phyloP scores from a whole-genome alignment of 2,797 vertebrate species.

The Dermochelys coriacea region DNA sequence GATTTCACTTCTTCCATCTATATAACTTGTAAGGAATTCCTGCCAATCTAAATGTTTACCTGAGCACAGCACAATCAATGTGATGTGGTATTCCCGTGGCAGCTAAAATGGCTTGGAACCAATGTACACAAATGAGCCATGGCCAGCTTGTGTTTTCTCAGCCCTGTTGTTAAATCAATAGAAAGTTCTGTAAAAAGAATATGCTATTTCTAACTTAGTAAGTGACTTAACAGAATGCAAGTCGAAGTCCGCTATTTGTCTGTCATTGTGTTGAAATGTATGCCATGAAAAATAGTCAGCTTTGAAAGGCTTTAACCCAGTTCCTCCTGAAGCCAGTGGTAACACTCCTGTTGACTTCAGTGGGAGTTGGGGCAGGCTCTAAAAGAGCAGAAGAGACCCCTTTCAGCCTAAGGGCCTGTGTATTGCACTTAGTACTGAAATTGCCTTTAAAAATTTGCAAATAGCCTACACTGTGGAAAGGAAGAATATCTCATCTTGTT shows the following conservation, averaged over 20 bases:
- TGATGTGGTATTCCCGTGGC: slow-evolving; percentile 28
- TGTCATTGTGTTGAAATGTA: slow-evolving; percentile 7
- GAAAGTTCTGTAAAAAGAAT: slow-evolving; percentile 45
- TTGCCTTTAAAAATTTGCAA: background rate
- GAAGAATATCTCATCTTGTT: background rate
- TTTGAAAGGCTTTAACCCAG: background rate
- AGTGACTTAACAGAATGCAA: slow-evolving; percentile 59
- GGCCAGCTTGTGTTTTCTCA: slow-evolving; percentile 57
- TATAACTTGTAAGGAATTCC: slow-evolving; percentile 32
- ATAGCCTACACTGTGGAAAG: too few species aligned
- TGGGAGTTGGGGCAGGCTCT: background rate
- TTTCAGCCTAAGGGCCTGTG: background rate
- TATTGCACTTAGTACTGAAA: background rate
- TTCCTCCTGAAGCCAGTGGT: background rate
- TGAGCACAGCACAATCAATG: background rate
- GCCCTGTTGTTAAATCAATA: slow-evolving; percentile 48
- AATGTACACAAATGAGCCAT: slow-evolving; percentile 38
- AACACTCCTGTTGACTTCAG: background rate
- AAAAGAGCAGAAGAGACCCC: background rate
- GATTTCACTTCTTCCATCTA: slow-evolving; percentile 66
- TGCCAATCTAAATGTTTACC: slow-evolving; percentile 72
- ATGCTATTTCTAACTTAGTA: slow-evolving; percentile 23
- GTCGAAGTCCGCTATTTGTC: background rate
- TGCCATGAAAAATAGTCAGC: background rate
- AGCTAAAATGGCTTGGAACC: slow-evolving; percentile 61